phyloP scores from a whole-genome alignment of 2,797 vertebrate genomes.

The Macropus fuliginosus region DNA sequence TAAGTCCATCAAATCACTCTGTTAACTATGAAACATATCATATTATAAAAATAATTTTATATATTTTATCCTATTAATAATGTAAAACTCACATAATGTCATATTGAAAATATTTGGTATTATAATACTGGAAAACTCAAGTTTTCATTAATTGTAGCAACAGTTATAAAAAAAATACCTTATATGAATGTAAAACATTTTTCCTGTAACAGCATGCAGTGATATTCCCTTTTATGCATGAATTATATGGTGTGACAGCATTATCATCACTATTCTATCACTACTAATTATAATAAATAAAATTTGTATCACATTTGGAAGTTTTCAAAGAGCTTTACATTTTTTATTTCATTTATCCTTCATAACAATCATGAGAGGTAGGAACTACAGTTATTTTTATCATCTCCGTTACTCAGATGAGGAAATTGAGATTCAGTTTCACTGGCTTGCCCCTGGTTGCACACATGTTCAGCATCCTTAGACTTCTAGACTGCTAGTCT shows the following conservation, averaged over 20 bases:
- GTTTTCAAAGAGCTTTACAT: neutral
- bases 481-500: neutral
- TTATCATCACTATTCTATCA: neutral
- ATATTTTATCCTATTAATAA: neutral
- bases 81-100: neutral
- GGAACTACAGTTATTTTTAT: neutral
- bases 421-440: neutral
- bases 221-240: neutral
- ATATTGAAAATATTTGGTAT: neutral
- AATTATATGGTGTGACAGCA: neutral
- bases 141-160: neutral
- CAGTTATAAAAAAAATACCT: neutral
- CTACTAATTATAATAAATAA: neutral
- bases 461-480: neutral
- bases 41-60: neutral
- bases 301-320: neutral
- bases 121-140: neutral
- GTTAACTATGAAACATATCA: neutral
- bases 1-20: neutral
- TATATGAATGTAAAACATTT: neutral
- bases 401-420: neutral
- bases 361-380: neutral
- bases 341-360: neutral
- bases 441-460: neutral
- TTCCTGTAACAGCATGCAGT: neutral